Base-by-base conservation (phyloP, 2,113 vertebrate species). In the Gorsachius goisagi region DNA sequence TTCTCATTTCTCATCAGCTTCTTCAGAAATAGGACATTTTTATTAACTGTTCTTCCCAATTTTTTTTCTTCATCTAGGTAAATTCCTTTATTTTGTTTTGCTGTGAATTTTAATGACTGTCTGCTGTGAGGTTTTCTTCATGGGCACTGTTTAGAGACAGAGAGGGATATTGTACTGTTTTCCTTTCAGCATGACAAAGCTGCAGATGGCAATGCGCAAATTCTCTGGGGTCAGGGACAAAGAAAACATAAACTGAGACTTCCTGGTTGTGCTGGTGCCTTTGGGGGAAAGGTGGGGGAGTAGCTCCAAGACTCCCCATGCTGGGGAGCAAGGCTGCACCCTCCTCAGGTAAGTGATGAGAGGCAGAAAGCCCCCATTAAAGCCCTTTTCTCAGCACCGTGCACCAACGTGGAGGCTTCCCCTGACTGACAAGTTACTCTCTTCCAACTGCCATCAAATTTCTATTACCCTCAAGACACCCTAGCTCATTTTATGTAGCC, bases 221-320 rank as follows among this genome's bases (percentile, higher is more conserved):
- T 66, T 79, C 30, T 39, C 19, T 60, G 52, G 26, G 15, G 5
- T 59, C 9, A 26, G 20, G 15, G 45, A 33, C 18, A 69, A 74
- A 67, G 7, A 47, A 74, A 63, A 58, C n/a, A 27, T 12, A 14
- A 74, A 28, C 0, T 26, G 33, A 28, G 73, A 27, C 3, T 23
- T 83, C 27, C 4, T 64, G 12, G 5, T 63, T 27, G 30, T 33
- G 16, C 12, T 45, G 41, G 11, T 79, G 27, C 19, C 8, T 27
- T 69, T 49, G n/a, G 10, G n/a, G 17, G 35, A 27, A 39, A 85
- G 12, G 8, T 2, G 0, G 6, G 21, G 33, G 2, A 0, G 1
- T 15, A 67, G 4, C 20, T 71, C n/a, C 14, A 47, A 9, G 41
- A 37, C 44, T 77, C 16, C 30, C 12, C 5, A 4, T 30, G 13